Evolutionary conservation across 2,888 invertebrate genomes (phyloP).

Genomic region (Ectropis crepuscularia): DNA sequence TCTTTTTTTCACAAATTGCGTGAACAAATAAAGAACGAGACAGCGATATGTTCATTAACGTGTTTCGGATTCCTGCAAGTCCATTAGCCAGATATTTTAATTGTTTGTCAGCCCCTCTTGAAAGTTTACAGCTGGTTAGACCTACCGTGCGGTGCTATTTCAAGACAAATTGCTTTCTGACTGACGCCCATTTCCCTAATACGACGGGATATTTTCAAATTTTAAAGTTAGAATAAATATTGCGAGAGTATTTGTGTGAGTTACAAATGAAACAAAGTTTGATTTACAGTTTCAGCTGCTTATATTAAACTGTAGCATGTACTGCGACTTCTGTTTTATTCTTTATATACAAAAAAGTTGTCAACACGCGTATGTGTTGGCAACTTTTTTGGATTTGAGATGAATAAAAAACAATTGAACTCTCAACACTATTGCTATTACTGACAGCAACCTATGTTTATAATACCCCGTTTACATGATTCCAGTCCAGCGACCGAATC

Average conservation of each 20-base stretch:
- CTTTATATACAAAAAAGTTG: no score
- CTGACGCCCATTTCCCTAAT: constrained; percentile 69
- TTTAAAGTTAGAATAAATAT: background rate
- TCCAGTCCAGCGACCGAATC: no score
- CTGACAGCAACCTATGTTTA: no score
- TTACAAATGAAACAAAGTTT: background rate
- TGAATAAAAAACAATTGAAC: no score
- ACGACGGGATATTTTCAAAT: constrained; percentile 16
- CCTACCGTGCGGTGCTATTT: constrained; percentile 76
- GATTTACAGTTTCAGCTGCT: no score
- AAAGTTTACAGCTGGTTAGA: constrained; percentile 75
- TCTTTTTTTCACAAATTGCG: constrained; percentile 47
- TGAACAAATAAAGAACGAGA: constrained; percentile 68
- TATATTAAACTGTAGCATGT: no score
- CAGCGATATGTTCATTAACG: constrained; percentile 80
- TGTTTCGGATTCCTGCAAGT: constrained; percentile 74
- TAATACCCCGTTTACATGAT: no score
- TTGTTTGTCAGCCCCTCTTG: constrained; percentile 68
- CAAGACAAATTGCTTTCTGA: constrained; percentile 79
- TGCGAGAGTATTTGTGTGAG: background rate
- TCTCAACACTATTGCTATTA: no score
- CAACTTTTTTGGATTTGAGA: no score
- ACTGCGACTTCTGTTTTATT: no score
- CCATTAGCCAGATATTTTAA: constrained; percentile 84
- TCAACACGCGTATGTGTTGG: no score